phyloP scores from a whole-genome alignment of 2,888 invertebrate species.

The Prosopocoilus inquinatus region DNA sequence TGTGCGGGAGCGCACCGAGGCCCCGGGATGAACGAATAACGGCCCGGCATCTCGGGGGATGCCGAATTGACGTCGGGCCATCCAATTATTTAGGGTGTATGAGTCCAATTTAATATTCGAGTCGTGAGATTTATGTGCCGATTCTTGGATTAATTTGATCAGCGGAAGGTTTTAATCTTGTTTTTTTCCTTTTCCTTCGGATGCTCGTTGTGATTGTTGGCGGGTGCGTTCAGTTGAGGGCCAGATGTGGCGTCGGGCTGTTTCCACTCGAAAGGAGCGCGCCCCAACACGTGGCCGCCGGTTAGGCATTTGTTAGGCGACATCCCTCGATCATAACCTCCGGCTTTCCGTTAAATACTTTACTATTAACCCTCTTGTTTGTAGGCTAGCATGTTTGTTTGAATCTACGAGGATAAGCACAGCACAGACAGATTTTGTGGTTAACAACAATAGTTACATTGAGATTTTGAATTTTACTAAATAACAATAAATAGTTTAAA shows the following conservation, averaged over 20 bases:
- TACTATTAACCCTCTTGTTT: too few relatives aligned
- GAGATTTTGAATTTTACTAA: too few relatives aligned
- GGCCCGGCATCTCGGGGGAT: constrained; percentile 28
- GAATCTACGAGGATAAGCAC: too few relatives aligned
- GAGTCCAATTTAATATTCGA: constrained; percentile 36
- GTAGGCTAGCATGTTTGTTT: too few relatives aligned
- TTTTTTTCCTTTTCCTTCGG: too few relatives aligned
- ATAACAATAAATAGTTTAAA: too few relatives aligned
- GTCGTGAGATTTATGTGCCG: constrained; percentile 7
- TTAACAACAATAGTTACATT: too few relatives aligned
- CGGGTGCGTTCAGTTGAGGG: constrained; percentile 12
- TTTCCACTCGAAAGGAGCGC: constrained; percentile 36
- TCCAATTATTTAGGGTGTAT: constrained; percentile 37
- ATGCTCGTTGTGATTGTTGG: too few relatives aligned
- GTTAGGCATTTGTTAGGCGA: constrained; percentile 37
- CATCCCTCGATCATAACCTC: constrained; percentile 21
- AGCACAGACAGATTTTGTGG: too few relatives aligned
- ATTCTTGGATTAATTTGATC: neutral
- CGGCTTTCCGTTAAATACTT: constrained; percentile 10
- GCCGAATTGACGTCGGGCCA: constrained; percentile 34
- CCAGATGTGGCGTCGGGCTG: constrained; percentile 29
- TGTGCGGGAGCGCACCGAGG: constrained; percentile 5
- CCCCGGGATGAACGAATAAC: constrained; percentile 9
- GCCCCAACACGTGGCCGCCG: constrained; percentile 32
- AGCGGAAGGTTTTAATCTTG: too few relatives aligned